Conservation (phyloP, 2,797 vertebrate genomes). For the Dallia pectoralis region DNA sequence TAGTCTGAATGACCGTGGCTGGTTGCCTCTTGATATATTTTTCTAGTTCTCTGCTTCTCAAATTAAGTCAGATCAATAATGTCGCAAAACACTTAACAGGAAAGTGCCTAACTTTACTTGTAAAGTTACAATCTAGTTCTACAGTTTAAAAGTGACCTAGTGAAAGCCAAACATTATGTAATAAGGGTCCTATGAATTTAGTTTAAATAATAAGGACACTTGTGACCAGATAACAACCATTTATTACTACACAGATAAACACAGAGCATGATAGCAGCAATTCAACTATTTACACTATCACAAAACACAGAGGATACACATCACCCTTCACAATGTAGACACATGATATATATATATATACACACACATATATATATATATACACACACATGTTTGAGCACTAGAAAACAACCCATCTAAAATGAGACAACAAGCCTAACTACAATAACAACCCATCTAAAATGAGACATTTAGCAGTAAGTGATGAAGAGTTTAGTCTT, state of each 20-base stretch:
- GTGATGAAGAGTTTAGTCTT: not conserved
- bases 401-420: constrained; percentile 56
- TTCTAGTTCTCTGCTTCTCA: too few species aligned
- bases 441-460: constrained; percentile 41
- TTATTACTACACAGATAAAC: constrained; percentile 74
- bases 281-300: constrained; percentile 80
- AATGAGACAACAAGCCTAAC: constrained; percentile 28
- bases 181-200: not conserved
- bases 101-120: too few species aligned
- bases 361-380: too few species aligned
- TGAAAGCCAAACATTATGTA: not conserved
- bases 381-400: constrained; percentile 29
- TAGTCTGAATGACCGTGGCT: too few species aligned
- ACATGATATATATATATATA: constrained; percentile 70
- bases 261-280: constrained; percentile 78
- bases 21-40: too few species aligned
- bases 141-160: too few species aligned
- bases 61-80: too few species aligned
- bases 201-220: not conserved
- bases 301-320: constrained; percentile 73
- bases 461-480: constrained; percentile 24
- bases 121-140: too few species aligned
- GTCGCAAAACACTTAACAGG: too few species aligned
- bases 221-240: constrained; percentile 65
- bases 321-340: constrained; percentile 80